phyloP scores from a whole-genome alignment of 2,888 invertebrate genomes.

The Prosapia bicincta region DNA sequence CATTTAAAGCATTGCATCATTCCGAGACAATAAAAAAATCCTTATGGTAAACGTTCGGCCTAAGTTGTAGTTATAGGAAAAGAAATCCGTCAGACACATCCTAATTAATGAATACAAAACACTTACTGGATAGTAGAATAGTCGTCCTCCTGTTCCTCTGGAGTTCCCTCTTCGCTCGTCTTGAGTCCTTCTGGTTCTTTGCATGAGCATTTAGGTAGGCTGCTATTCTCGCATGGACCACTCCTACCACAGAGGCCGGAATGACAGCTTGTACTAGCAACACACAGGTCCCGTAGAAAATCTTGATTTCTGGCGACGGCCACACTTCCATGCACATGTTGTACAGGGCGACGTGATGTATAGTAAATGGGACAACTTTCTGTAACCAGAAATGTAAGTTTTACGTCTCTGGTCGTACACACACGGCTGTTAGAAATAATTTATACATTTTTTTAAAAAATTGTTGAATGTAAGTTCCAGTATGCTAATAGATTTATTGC shows the following conservation, averaged over 20 bases:
- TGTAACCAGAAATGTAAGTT: no score
- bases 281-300: conserved; percentile 85
- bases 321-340: conserved; percentile 46
- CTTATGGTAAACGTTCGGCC: no score
- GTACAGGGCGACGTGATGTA: conserved; percentile 43
- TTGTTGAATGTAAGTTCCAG: no score
- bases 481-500: no score
- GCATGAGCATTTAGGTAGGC: conserved; percentile 40
- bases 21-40: no score
- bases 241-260: conserved; percentile 42
- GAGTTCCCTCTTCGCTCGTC: conserved; percentile 40
- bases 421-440: no score
- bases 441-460: no score
- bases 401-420: no score
- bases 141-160: conserved; percentile 42
- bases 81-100: no score
- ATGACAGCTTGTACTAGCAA: conserved; percentile 68
- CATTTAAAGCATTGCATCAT: no score
- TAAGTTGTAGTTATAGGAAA: no score
- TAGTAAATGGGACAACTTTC: conserved; percentile 41
- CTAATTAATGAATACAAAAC: no score
- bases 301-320: conserved; percentile 51
- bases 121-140: conserved; percentile 46
- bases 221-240: conserved; percentile 41
- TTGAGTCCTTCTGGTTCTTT: conserved; percentile 38